Base-by-base conservation (phyloP, 1,140 invertebrate genomes). In the Calliopsis andreniformis region DNA sequence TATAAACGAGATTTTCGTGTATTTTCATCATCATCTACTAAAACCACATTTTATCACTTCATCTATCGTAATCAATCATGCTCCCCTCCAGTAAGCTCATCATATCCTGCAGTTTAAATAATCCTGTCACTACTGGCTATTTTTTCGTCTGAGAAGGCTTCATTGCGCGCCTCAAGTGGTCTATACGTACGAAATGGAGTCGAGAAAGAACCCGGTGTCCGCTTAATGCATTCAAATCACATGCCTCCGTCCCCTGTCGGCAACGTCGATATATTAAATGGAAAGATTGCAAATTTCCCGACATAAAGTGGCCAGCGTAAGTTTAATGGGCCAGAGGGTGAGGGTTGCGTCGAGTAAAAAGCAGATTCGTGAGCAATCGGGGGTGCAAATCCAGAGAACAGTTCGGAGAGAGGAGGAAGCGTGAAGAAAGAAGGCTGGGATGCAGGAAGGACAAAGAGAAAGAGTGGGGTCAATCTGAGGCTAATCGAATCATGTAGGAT, bases 231-330 rank as follows among this genome's bases (percentile, higher is more conserved):
- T 92, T 91, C 89, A 91, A 91, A 92, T 89, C 78, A 69, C 84
- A 89, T 88, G 86, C 86, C 88, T 78, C 87, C 85, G 64, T 53
- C 80, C 69, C 62, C 51, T 62, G 55, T 56, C 43, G 68, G 20
- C 73, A 58, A 81, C 87, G 88, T 89, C 91, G 91, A 91, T 91
- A 92, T 92, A 92, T 92, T 91, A 92, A 92, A 92, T 92, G 90
- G 88, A 91, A 91, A 92, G 91, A 92, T 92, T 91, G 91, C 90
- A 91, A 91, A 92, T 91, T 91, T 91, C 89, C 89, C 86, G 88
- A 90, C 90, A 91, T 91, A 90, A 92, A 92, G 89, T 91, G 90
- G 89, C 88, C 79, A 85, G 87, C 89, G 86, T 87, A 89, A 89
- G 89, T 89, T 88, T 91, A 91, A 92, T 91, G 90, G 89, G 80